These are phyloP conservation scores for Myodes glareolus DNA, from an alignment of 2,113 vertebrate species.

Conservation along the genomic window DNA sequence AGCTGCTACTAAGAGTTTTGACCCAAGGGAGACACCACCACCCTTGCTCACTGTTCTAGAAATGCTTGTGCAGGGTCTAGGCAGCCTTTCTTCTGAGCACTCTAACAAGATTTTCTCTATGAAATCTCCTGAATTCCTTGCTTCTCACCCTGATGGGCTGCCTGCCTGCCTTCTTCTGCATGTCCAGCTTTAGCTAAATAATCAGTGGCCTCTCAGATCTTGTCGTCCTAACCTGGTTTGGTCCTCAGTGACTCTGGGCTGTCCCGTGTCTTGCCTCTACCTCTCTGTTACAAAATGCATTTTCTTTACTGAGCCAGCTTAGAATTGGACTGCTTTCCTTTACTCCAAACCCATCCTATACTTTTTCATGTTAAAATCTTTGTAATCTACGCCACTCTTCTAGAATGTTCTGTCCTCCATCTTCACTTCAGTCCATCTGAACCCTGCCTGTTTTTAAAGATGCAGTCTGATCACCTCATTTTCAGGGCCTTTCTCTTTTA, in stretches of 20 bases:
- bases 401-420: not conserved
- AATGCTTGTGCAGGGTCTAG: fast-evolving
- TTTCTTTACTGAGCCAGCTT: not conserved
- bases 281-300: not conserved
- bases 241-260: not conserved
- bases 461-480: fast-evolving
- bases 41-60: fast-evolving
- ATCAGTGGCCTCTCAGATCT: fast-evolving
- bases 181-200: fast-evolving
- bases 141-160: fast-evolving
- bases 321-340: not conserved
- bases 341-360: not conserved
- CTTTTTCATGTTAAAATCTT: not conserved
- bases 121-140: fast-evolving
- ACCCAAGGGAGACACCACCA: not conserved
- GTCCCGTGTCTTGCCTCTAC: not conserved
- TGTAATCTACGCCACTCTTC: not conserved
- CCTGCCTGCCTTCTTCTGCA: not conserved
- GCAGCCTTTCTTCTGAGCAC: fast-evolving
- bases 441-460: not conserved
- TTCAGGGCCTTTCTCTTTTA: not conserved
- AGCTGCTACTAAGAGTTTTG: not conserved
- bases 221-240: fast-evolving
- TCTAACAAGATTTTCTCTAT: not conserved
- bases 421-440: not conserved